These are phyloP conservation scores for Fistularia tabacaria DNA, from an alignment of 2,797 vertebrate species.

Conservation along the genomic window DNA sequence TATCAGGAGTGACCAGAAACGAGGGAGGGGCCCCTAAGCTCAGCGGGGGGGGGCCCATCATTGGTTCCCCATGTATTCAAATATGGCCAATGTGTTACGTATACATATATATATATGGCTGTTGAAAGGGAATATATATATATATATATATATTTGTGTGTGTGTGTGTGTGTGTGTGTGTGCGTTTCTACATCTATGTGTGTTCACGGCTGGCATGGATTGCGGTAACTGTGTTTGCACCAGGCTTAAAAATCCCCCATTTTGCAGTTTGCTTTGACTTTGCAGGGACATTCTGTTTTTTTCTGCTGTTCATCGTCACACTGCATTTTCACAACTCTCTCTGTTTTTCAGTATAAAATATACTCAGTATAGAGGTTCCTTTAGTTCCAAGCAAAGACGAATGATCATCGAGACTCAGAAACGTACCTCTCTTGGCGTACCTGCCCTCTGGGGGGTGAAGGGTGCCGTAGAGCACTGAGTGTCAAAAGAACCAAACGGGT, in stretches of 20 bases:
- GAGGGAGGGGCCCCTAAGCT: conserved; percentile 34
- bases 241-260: conserved; percentile 42
- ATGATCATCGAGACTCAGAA: no score
- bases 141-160: no score
- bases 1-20: conserved; percentile 69
- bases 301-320: conserved; percentile 2
- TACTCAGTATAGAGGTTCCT: no score
- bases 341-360: no score
- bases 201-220: conserved; percentile 26
- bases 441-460: no score
- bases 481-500: no score
- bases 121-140: no score
- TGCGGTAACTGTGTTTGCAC: conserved; percentile 34
- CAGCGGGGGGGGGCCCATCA: conserved; percentile 31
- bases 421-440: no score
- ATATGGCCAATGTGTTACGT: conserved; percentile 40
- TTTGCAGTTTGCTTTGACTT: conserved; percentile 50
- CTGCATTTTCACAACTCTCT: conserved; percentile 4
- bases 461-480: no score
- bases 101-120: conserved; percentile 8
- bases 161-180: neutral
- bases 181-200: neutral
- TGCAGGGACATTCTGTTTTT: conserved; percentile 18
- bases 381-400: no score
- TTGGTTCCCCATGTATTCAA: conserved; percentile 24